Base-by-base conservation (phyloP, 2,888 invertebrate species). In the Tiliacea citrago region DNA sequence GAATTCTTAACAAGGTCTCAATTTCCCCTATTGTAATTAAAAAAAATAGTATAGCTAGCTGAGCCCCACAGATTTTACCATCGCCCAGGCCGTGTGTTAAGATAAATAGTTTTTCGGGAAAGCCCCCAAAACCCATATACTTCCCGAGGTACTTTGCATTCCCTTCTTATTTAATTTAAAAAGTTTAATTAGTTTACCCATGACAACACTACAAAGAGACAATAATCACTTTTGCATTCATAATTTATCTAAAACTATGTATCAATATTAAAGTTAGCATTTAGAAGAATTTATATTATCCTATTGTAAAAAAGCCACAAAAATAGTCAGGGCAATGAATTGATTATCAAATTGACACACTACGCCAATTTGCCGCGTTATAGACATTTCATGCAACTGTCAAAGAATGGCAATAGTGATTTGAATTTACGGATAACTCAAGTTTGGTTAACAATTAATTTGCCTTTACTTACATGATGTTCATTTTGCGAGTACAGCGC, bases 401-500 rank as follows among this genome's bases (percentile, higher is more conserved):
- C 8, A 62, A 24, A 24, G 12, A 42, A 62, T 12, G 10, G 45
- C n/a, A 24, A 24, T 24, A 24, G n/a, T 42, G n/a, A 9, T 61
- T 42, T 61, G n/a, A 42, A 45, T 62, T 62, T 24, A 24, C 10
- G 42, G n/a, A 16, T 16, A 21, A 39, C 21, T 39, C 8, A n/a
- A 61, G n/a, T 62, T 24, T 47, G 63, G 13, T 29, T 21, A 29
- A 29, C 13, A 65, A 21, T 47, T 24, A 24, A 21, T 47, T 47
- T 21, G 12, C 16, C 18, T 7, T 66, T 53, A 96, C 97, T 97
- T 92, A 98, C 98, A 92, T 98, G 98, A 84, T 97, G 95, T 84
- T 97, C 97, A 62, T 96, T 97, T 71, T 97, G 97, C 21, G 98
- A 98, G 93, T 98, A 99, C 47, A 99, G 94, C 90, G 98, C 98